Conservation (phyloP, 2,113 vertebrate genomes). For the Etia nguti region DNA sequence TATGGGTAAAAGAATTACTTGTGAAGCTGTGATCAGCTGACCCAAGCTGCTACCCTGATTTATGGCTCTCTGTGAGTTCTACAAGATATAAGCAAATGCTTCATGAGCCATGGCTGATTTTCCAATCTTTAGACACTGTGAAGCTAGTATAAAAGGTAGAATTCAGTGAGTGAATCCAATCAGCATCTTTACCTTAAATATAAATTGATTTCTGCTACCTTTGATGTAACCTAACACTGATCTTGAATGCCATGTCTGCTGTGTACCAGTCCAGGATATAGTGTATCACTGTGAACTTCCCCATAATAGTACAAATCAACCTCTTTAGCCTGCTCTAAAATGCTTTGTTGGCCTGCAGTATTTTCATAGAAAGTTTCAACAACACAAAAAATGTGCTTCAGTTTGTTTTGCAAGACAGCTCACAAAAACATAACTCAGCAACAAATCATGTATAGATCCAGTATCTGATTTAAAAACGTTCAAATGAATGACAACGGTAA, state of each 20-base stretch:
- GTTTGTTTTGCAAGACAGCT: too few relatives aligned
- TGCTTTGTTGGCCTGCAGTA: neutral
- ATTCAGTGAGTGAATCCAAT: neutral
- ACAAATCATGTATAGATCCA: too few relatives aligned
- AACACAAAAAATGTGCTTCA: too few relatives aligned
- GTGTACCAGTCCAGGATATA: neutral
- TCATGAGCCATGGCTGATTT: neutral
- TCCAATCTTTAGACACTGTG: fast-evolving
- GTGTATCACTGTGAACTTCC: neutral
- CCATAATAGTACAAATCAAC: neutral
- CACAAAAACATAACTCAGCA: too few relatives aligned
- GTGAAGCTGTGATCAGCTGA: neutral
- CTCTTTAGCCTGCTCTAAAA: neutral
- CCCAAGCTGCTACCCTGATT: neutral
- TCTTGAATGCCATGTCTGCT: neutral
- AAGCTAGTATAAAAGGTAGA: neutral
- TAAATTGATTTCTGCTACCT: neutral
- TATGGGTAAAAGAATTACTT: neutral
- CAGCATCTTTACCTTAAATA: neutral
- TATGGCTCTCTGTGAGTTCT: neutral
- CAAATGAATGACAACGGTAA: too few relatives aligned
- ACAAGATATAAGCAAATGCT: neutral
- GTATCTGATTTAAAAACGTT: too few relatives aligned
- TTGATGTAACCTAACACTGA: neutral
- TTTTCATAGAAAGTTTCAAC: too few relatives aligned